Evolutionary conservation across 2,797 vertebrate genomes (phyloP), one percentile per base, ranked within the genome.

Genomic region (Oryzias sinensis): DNA sequence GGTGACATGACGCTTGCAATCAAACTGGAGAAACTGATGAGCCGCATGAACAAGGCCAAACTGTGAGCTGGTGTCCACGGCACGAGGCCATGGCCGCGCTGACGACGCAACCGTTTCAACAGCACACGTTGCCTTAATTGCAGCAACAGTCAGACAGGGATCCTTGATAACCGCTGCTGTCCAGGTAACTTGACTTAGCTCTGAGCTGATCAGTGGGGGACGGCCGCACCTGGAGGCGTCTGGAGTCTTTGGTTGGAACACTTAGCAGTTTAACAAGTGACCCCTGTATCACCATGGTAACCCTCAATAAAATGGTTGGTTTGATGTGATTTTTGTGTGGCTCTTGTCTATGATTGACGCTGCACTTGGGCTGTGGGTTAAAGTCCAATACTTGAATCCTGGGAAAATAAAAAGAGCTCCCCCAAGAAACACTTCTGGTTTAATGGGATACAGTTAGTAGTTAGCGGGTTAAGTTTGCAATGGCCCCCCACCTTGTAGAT

Each of bases 21-120:
- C 66, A 93, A 92, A 72, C 74, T 97, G 84, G 92, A 96, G 85
- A 94, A 91, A 75, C 83, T 93, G 60, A 91, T 97, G 93, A 56
- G 41, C 29, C 71, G 83, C 51, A 91, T 94, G 84, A 90, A 75
- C 44, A 92, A 90, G 54, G 80, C 93, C 66, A 91, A 88, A 56
- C 86, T 98, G 68, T 89, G 68, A 85, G 1, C 14, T 13, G 14
- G 40, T 43, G 1, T 51, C 59, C 37, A 29, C 47, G 3, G 49
- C 53, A 27, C 27, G 1, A 27, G 8, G 33, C 3, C 33, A 9
- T 11, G 29, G 11, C 14, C 0, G 8, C 2, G 9, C 1, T 3
- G 8, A 37, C 25, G 41, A 29, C 14, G 14, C 45, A 1, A 59
- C 62, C 2, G 8, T 33, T 9, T 33, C 3, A 9, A 7, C 15